Percentiles rank a stretch among this genome's conserved stretches.
phyloP scores from a whole-genome alignment of 2,888 invertebrate species.

The Drepana falcataria region DNA sequence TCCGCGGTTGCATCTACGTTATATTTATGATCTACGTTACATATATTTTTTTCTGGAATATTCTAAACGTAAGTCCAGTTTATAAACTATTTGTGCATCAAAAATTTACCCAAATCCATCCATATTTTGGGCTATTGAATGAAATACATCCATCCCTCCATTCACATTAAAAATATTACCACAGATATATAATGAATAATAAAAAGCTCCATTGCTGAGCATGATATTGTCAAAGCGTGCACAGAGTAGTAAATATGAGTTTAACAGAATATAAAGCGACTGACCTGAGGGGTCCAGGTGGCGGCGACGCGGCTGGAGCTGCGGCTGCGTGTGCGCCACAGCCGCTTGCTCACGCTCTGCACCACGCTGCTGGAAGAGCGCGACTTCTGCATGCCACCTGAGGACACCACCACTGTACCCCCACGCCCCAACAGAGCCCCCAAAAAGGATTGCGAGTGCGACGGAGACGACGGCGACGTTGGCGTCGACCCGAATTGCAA shows the following conservation, averaged over 20 bases:
- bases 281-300: constrained; percentile 93
- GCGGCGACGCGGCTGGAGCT: constrained; percentile 84
- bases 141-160: no score
- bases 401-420: constrained; percentile 52
- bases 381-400: constrained; percentile 92
- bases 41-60: no score
- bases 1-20: no score
- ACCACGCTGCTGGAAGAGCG: constrained; percentile 93
- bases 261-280: constrained; percentile 50
- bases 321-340: constrained; percentile 91
- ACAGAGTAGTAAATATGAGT: background rate
- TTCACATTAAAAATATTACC: no score
- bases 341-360: constrained; percentile 90
- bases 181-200: no score
- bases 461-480: constrained; percentile 46
- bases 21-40: no score
- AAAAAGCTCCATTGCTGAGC: no score
- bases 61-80: no score
- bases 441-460: constrained; percentile 68
- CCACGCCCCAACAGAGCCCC: constrained; percentile 58
- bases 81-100: no score
- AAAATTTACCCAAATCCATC: no score
- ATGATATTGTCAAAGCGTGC: no score
- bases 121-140: no score
- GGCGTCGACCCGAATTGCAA: constrained; percentile 66